Evolutionary conservation across 2,888 invertebrate genomes (phyloP).

Genomic region (Conistra vaccinii): DNA sequence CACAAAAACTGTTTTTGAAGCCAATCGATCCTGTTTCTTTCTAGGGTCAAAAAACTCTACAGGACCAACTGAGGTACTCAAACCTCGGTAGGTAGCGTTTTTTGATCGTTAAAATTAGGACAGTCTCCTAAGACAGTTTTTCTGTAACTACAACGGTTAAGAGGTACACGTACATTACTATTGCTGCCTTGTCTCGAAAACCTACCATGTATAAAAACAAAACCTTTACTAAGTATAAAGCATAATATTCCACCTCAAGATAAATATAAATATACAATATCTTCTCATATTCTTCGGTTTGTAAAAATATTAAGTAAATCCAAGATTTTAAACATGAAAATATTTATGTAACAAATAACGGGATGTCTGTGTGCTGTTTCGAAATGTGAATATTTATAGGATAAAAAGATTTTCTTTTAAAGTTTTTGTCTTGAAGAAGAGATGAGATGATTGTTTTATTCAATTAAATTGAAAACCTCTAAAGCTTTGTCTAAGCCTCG

Average conservation of each 20-base stretch:
- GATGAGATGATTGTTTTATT: slow-evolving; percentile 10
- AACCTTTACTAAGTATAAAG: not conserved
- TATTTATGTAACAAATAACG: slow-evolving; percentile 33
- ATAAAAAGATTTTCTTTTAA: slow-evolving; percentile 13
- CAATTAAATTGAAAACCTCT: slow-evolving; percentile 30
- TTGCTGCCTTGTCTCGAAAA: too few relatives aligned
- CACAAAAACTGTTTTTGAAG: too few relatives aligned
- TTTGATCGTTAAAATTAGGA: too few relatives aligned
- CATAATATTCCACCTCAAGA: not conserved
- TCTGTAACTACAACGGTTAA: too few relatives aligned
- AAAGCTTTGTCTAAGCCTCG: not conserved
- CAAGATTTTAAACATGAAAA: slow-evolving; percentile 27
- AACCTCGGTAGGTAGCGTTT: too few relatives aligned
- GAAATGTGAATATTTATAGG: slow-evolving; percentile 32
- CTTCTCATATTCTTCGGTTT: slow-evolving; percentile 1
- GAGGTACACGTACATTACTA: too few relatives aligned
- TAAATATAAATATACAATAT: slow-evolving; percentile 16
- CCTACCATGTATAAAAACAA: not conserved
- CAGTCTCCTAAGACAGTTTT: too few relatives aligned
- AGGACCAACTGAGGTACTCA: too few relatives aligned
- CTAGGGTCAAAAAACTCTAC: too few relatives aligned
- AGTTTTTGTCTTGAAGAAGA: slow-evolving; percentile 6
- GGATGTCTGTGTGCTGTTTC: slow-evolving; percentile 21
- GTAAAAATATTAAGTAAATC: slow-evolving; percentile 26
- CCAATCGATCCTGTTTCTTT: too few relatives aligned